A percentile compares a stretch with the other conserved stretches of the same genome.
These are phyloP conservation scores for Atta colombica DNA, from an alignment of 1,140 invertebrate species.

Conservation along the genomic window DNA sequence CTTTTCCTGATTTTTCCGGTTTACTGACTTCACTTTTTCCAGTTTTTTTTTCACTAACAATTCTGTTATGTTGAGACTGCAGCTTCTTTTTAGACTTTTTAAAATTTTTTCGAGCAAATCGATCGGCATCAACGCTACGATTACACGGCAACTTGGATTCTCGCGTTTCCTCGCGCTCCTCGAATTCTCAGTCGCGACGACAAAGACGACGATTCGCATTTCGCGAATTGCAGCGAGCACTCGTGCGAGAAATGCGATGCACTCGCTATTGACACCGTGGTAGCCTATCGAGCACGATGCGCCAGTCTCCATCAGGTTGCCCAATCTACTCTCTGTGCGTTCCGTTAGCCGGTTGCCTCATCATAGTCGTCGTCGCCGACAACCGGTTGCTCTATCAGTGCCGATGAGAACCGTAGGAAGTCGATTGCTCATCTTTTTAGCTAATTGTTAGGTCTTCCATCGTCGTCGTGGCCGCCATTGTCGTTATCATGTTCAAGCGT, in stretches of 20 bases:
- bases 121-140: neutral
- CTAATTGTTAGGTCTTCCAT: slow-evolving; percentile 62
- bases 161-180: slow-evolving; percentile 26
- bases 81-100: neutral
- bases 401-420: slow-evolving; percentile 64
- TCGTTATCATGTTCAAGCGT: slow-evolving; percentile 32
- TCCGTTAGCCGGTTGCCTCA: slow-evolving; percentile 67
- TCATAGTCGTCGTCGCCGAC: slow-evolving; percentile 32
- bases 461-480: neutral
- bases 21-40: too few species aligned
- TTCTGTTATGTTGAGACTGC: too few species aligned
- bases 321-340: slow-evolving; percentile 38
- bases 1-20: too few species aligned
- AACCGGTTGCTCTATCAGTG: slow-evolving; percentile 58
- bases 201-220: slow-evolving; percentile 29
- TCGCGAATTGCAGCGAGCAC: slow-evolving; percentile 43
- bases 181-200: neutral
- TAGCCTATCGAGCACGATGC: neutral
- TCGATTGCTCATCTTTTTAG: slow-evolving; percentile 70
- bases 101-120: neutral
- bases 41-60: too few species aligned
- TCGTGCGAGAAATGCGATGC: slow-evolving; percentile 27
- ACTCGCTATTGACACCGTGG: slow-evolving; percentile 26
- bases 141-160: neutral
- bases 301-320: slow-evolving; percentile 46